A percentile compares a stretch with the other conserved stretches of the same genome.
phyloP scores from a whole-genome alignment of 2,888 invertebrate genomes.

The Herminia tarsipennalis region DNA sequence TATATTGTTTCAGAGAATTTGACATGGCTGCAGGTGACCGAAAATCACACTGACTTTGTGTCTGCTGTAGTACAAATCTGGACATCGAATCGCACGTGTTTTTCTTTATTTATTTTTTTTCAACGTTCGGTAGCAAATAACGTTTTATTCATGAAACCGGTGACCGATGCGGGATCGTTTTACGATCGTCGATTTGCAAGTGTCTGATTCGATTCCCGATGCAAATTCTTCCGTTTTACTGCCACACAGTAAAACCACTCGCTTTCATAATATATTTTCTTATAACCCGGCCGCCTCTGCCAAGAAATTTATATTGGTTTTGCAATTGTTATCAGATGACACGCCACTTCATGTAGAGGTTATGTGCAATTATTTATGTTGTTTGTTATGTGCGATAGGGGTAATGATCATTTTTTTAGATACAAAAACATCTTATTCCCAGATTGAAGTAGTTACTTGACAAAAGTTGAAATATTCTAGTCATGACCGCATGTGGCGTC shows the following conservation, averaged over 20 bases:
- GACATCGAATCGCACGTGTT: constrained; percentile 15
- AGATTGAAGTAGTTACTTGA: background rate
- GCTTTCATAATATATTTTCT: constrained; percentile 71
- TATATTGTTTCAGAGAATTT: no score
- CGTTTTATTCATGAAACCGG: constrained; percentile 72
- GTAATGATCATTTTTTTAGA: no score
- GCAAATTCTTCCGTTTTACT: constrained; percentile 73
- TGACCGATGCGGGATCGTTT: constrained; percentile 70
- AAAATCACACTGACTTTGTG: constrained; percentile 17
- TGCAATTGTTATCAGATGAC: constrained; percentile 62
- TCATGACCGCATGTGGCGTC: constrained; percentile 51
- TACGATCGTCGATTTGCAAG: constrained; percentile 77
- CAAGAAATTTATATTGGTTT: constrained; percentile 58
- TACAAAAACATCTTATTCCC: background rate
- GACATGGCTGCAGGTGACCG: no score
- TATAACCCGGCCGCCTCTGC: constrained; percentile 52
- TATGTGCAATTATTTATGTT: constrained; percentile 17
- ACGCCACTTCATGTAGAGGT: constrained; percentile 45
- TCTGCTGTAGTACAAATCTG: background rate
- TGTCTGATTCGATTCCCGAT: constrained; percentile 72
- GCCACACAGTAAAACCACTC: constrained; percentile 68
- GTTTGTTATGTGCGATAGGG: constrained; percentile 8
- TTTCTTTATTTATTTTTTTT: constrained; percentile 22
- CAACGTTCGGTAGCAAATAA: constrained; percentile 28
- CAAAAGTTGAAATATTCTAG: constrained; percentile 5